Percentiles rank a stretch among this genome's conserved stretches.
Evolutionary conservation across 2,888 invertebrate genomes (phyloP).

Genomic region (Dusona sp.): DNA sequence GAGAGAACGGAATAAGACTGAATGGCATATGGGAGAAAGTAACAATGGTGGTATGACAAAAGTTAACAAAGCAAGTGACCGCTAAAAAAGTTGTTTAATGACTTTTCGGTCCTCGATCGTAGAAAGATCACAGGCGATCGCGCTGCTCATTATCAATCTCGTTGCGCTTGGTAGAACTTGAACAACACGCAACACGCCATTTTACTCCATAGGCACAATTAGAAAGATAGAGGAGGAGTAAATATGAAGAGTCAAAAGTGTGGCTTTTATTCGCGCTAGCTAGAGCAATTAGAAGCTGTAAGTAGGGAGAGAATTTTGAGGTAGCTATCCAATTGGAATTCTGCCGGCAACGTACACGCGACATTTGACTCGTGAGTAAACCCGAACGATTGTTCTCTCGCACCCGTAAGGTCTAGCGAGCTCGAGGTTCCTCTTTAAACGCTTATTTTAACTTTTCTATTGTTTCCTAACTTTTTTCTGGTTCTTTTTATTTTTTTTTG

Average conservation of each 20-base stretch:
- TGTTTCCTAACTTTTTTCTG: neutral
- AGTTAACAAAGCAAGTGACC: neutral
- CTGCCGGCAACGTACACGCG: constrained; percentile 57
- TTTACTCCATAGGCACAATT: constrained; percentile 33
- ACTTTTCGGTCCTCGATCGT: neutral
- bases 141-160: constrained; percentile 49
- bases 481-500: neutral
- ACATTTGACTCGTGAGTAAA: constrained; percentile 60
- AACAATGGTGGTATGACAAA: constrained; percentile 6
- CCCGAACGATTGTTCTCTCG: constrained; percentile 26
- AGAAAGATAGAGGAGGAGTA: constrained; percentile 78
- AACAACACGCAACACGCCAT: constrained; percentile 49
- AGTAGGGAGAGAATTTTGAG: constrained; percentile 20
- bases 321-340: constrained; percentile 35
- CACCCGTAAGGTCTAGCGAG: constrained; percentile 33
- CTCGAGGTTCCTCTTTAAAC: constrained; percentile 29
- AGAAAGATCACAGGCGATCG: constrained; percentile 46
- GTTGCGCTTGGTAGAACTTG: constrained; percentile 28
- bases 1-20: neutral
- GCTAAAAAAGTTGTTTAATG: neutral
- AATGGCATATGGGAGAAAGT: constrained; percentile 16
- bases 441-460: neutral
- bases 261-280: constrained; percentile 59
- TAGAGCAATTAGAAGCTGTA: constrained; percentile 52
- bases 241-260: constrained; percentile 56